A percentile compares a stretch with the other conserved stretches of the same genome.
Evolutionary conservation across 1,140 invertebrate species (phyloP).

Genomic region (Drosophila trapezifrons): DNA sequence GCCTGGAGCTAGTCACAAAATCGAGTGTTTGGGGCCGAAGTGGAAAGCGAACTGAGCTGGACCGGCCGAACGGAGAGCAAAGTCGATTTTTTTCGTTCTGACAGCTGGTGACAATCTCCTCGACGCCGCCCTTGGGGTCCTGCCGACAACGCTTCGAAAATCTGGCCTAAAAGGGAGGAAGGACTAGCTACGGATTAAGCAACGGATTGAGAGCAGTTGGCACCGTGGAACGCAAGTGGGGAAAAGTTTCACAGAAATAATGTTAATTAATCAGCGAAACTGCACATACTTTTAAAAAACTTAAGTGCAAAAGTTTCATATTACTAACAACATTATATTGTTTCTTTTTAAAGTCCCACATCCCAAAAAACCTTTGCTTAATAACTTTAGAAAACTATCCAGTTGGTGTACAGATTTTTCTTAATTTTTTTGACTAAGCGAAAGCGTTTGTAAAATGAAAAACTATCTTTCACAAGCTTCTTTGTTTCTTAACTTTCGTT

Average conservation of each 20-base stretch:
- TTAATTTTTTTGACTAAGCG: too few species aligned
- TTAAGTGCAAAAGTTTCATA: too few species aligned
- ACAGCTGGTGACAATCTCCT: slow-evolving; percentile 62
- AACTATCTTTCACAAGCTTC: background rate
- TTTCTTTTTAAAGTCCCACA: too few species aligned
- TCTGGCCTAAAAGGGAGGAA: slow-evolving; percentile 16
- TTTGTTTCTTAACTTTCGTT: background rate
- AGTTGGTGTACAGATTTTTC: too few species aligned
- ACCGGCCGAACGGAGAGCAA: background rate
- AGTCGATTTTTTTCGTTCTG: slow-evolving; percentile 35
- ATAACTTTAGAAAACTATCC: too few species aligned
- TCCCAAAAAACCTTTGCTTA: too few species aligned
- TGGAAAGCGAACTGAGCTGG: slow-evolving; percentile 42
- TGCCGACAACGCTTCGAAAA: background rate
- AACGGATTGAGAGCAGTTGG: background rate
- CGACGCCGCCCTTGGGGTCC: slow-evolving; percentile 34
- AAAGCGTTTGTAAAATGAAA: too few species aligned
- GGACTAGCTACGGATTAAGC: background rate
- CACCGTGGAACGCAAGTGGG: background rate
- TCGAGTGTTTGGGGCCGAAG: slow-evolving; percentile 34
- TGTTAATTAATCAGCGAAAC: background rate
- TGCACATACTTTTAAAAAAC: too few species aligned
- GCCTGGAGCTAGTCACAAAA: slow-evolving; percentile 23
- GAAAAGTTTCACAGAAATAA: background rate
- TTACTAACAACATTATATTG: too few species aligned